Conservation (phyloP, 2,797 vertebrate genomes). For the Peromyscus attwateri region DNA sequence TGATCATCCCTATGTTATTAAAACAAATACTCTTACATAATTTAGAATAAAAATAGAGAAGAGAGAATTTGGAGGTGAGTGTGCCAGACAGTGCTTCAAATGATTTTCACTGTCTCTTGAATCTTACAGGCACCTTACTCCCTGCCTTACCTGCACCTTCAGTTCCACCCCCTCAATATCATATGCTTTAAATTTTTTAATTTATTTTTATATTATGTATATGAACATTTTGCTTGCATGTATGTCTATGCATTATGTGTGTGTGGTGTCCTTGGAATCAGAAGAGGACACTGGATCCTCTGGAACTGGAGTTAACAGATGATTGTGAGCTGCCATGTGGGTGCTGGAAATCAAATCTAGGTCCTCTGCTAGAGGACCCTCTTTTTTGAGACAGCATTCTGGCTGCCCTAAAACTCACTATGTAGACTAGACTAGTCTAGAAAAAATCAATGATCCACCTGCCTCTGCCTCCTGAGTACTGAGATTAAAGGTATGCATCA, state of each 20-base stretch:
- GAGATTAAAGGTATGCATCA: background rate
- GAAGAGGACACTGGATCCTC: background rate
- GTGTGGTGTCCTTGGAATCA: background rate
- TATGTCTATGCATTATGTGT: background rate
- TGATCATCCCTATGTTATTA: background rate
- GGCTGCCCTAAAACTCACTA: background rate
- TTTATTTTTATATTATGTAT: background rate
- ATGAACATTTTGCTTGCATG: background rate
- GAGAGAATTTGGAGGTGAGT: background rate
- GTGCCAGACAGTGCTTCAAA: background rate
- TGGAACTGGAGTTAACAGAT: background rate
- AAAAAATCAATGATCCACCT: background rate
- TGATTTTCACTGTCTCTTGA: background rate
- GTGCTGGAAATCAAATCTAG: background rate
- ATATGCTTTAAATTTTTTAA: background rate
- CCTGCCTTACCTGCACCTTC: background rate
- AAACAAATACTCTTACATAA: constrained; percentile 8
- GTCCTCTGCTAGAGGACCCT: background rate
- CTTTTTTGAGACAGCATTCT: background rate
- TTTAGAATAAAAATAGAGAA: background rate
- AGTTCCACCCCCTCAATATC: background rate
- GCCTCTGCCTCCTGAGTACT: background rate
- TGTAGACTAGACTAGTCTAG: background rate
- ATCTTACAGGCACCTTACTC: background rate
- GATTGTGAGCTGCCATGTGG: background rate